A percentile compares a stretch with the other conserved stretches of the same genome.
phyloP scores from a whole-genome alignment of 2,113 vertebrate genomes.

The Artemisiospiza belli region DNA sequence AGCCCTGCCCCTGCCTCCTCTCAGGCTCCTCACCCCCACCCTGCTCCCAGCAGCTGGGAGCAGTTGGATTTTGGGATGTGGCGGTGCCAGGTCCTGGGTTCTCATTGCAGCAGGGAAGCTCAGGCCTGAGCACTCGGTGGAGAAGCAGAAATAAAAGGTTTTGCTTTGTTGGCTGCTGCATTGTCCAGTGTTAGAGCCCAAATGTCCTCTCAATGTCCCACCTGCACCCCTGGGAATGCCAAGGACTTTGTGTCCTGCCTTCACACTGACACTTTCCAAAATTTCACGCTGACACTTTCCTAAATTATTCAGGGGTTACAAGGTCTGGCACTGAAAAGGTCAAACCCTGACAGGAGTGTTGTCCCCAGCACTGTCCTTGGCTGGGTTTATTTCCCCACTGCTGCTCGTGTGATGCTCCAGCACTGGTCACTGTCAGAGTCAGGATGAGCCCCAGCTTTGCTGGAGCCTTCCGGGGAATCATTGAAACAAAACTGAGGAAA shows the following conservation, averaged over 20 bases:
- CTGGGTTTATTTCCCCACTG: background rate
- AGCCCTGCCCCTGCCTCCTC: background rate
- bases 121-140: accelerated
- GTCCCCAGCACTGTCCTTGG: accelerated
- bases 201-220: background rate
- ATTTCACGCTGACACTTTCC: background rate
- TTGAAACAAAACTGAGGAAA: background rate
- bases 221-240: background rate
- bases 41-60: background rate
- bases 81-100: background rate
- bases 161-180: background rate
- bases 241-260: background rate
- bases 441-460: background rate
- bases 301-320: background rate
- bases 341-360: accelerated
- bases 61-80: background rate
- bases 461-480: background rate
- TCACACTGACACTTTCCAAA: background rate
- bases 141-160: background rate
- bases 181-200: background rate
- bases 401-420: background rate
- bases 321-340: background rate
- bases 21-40: background rate
- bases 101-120: background rate
- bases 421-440: accelerated